Base-by-base conservation (phyloP, 2,888 invertebrate genomes). In the Lomographa bimaculata region DNA sequence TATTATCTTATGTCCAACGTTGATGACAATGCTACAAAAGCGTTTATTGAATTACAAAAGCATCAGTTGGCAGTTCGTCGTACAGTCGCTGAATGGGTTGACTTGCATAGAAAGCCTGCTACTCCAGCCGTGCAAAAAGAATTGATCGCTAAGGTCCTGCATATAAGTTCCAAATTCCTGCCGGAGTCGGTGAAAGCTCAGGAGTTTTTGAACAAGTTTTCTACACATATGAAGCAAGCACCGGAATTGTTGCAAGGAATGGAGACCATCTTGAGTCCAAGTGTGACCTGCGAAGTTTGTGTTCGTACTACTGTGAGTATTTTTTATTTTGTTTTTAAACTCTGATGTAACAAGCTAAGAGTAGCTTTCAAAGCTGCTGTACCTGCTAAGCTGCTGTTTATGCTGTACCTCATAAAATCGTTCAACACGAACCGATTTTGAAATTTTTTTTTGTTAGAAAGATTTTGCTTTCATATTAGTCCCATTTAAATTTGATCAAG, bases 161-260 rank as follows among this genome's bases (percentile, higher is more conserved):
- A 91, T 55, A 92, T 93, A 58, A 93, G 94, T 38, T 80, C 83
- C 6, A 94, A 96, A 71, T 95, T 95, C 77, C 87, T 98, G 35
- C 97, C 98, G 0, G 98, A 98, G 77, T 96, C 97, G 0, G 93
- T 96, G 38, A 98, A 98, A 73, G 95, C 97, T 0, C 94, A 95
- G 71, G 95, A 97, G 90, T 97, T 95, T 79, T 82, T 97, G 35
- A 93, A 93, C 24, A 95, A 95, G 70, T 96, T 97, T 71, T 96
- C 95, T 35, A 82, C 85, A 24, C 94, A 96, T 72, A 91, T 97
- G 90, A 92, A 93, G 43, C 92, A 93, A 57, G 95, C 96, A 64
- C 78, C 91, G 0, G 85, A 90, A 25, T 65, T 96, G 41, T 75
- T 97, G 56, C 82, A 82, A 56, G 94, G 95, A 27, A 95, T 98